Conservation (phyloP, 2,888 invertebrate species). For the Cabera pusaria region DNA sequence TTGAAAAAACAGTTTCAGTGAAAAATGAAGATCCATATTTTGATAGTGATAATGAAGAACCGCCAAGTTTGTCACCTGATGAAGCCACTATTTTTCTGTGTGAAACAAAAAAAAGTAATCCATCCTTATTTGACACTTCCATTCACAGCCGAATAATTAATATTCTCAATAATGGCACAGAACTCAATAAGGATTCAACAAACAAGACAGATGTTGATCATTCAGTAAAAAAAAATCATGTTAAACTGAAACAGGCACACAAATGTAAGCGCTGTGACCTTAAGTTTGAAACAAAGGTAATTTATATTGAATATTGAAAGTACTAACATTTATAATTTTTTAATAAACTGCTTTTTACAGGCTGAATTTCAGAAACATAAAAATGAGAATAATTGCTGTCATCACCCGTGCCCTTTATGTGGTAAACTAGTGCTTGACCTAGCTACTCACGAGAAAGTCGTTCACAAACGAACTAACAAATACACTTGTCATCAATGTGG, state of each 20-base stretch:
- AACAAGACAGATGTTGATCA: conserved; percentile 6
- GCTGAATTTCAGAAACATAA: conserved; percentile 26
- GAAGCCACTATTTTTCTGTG: no score
- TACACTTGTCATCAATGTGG: conserved; percentile 39
- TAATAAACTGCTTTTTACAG: conserved; percentile 16
- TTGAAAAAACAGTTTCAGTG: conserved; percentile 3
- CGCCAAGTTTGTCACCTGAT: conserved; percentile 1
- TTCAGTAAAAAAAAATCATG: conserved; percentile 6
- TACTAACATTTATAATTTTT: no score
- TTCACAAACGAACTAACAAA: conserved; percentile 29
- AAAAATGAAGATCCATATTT: conserved; percentile 14
- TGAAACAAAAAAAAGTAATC: no score
- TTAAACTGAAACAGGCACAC: conserved; percentile 11
- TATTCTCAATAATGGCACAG: conserved; percentile 3
- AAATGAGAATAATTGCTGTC: conserved; percentile 25
- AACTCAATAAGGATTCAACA: conserved; percentile 2
- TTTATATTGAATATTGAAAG: not conserved
- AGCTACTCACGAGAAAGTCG: conserved; percentile 28
- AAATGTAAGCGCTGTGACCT: conserved; percentile 35
- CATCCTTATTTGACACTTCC: not conserved
- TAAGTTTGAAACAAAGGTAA: conserved; percentile 35
- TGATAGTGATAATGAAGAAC: conserved; percentile 11
- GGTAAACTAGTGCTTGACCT: conserved; percentile 36
- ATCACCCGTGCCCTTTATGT: conserved; percentile 33
- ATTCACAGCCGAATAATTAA: conserved; percentile 5